Conservation (phyloP, 2,888 invertebrate genomes). For the Dastarcus helophoroides region DNA sequence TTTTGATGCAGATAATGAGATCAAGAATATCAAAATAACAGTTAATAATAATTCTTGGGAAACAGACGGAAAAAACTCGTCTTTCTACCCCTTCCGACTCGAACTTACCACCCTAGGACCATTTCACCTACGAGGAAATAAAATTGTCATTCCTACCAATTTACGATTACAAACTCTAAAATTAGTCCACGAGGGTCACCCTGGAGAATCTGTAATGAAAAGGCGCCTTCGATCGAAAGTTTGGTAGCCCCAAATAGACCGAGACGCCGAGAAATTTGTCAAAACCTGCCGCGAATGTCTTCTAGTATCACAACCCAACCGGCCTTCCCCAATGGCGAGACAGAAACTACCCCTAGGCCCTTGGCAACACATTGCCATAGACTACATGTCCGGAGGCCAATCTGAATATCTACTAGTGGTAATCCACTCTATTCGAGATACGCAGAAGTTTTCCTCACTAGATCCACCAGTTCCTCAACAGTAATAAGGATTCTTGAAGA, state of each 20-base stretch:
- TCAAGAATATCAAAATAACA: too few species aligned
- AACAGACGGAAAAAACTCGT: too few species aligned
- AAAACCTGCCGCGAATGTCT: constrained; percentile 10
- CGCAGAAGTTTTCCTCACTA: constrained; percentile 12
- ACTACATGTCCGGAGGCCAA: constrained; percentile 11
- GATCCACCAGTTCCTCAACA: constrained; percentile 10
- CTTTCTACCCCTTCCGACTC: not conserved
- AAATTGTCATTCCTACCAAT: constrained; percentile 1
- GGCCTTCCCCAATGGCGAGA: constrained; percentile 10
- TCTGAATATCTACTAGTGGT: too few species aligned
- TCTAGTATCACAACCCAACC: constrained; percentile 10
- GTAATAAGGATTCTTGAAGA: constrained; percentile 10
- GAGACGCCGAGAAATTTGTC: constrained; percentile 6
- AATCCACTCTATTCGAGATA: constrained; percentile 13
- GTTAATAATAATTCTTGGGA: too few species aligned
- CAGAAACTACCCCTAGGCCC: constrained; percentile 12
- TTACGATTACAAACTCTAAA: not conserved
- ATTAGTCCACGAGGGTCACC: constrained; percentile 2
- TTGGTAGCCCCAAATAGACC: constrained; percentile 6
- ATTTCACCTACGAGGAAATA: too few species aligned
- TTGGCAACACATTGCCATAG: constrained; percentile 14
- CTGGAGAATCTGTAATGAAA: too few species aligned
- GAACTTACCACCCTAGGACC: too few species aligned
- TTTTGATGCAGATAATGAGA: too few species aligned
- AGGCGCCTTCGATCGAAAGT: constrained; percentile 3